phyloP scores from a whole-genome alignment of 2,888 invertebrate species.

The Epiblema foenella region DNA sequence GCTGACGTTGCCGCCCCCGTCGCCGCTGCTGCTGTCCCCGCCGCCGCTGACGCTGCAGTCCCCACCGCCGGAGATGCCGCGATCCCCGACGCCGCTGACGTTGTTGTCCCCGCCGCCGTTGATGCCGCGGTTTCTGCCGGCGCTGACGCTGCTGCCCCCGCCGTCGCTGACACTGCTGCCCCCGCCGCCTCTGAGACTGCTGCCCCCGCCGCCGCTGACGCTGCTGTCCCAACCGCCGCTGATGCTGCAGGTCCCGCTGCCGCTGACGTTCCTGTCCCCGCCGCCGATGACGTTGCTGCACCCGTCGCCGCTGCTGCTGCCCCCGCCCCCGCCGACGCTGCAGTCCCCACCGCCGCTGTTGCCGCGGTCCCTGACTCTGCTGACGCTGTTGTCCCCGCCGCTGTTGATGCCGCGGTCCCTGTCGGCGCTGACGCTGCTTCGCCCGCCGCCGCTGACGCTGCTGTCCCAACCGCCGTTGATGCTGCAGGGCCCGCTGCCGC shows the following conservation, averaged over 20 bases:
- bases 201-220: slow-evolving; percentile 21
- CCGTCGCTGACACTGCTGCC: background rate
- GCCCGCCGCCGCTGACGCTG: slow-evolving; percentile 22
- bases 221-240: background rate
- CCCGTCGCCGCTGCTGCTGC: background rate
- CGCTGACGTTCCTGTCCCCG: slow-evolving; percentile 8
- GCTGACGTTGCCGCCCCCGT: background rate
- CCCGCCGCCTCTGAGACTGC: background rate
- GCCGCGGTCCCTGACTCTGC: slow-evolving; percentile 14
- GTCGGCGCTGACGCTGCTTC: slow-evolving; percentile 1
- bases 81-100: background rate
- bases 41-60: slow-evolving; percentile 19
- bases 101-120: background rate
- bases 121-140: slow-evolving; percentile 15
- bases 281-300: too few species aligned
- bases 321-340: slow-evolving; percentile 3
- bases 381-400: slow-evolving; percentile 5
- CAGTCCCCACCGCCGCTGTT: too few species aligned
- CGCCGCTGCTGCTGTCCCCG: background rate
- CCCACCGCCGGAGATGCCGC: background rate
- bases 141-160: slow-evolving; percentile 17
- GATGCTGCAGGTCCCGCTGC: background rate
- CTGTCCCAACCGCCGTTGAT: background rate
- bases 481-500: background rate
- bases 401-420: background rate